phyloP scores from a whole-genome alignment of 2,888 invertebrate genomes.

The Zygogramma bicolorata region DNA sequence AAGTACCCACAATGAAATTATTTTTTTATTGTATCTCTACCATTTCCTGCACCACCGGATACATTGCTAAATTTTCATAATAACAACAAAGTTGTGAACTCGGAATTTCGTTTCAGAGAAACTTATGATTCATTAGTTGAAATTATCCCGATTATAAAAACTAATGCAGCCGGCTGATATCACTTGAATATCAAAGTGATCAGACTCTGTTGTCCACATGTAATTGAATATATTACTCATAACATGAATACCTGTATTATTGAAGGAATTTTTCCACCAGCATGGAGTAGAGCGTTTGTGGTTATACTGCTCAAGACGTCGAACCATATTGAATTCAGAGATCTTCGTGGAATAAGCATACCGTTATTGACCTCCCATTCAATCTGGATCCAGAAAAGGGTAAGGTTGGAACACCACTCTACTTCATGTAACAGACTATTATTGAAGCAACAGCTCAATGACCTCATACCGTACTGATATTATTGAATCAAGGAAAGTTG shows the following conservation, averaged over 20 bases:
- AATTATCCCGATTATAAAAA: neutral
- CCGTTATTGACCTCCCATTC: neutral
- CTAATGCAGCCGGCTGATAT: neutral
- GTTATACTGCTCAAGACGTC: neutral
- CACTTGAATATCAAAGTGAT: neutral
- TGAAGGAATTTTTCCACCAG: neutral
- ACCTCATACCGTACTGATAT: neutral
- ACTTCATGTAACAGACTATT: neutral
- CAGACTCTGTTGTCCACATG: neutral
- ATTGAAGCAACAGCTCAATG: neutral
- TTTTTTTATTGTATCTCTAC: too few relatives aligned
- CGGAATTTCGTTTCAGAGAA: neutral
- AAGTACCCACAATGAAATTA: too few relatives aligned
- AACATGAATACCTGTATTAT: neutral
- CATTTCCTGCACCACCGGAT: too few relatives aligned
- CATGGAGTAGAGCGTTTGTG: neutral
- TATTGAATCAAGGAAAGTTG: too few relatives aligned
- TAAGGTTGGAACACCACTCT: neutral
- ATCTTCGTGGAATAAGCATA: neutral
- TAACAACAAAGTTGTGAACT: neutral
- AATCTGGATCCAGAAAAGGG: neutral
- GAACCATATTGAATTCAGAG: neutral
- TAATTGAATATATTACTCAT: neutral
- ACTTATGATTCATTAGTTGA: neutral
- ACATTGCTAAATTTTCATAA: too few relatives aligned